Conservation (phyloP, 2,797 vertebrate species). For the Apogon talboti region DNA sequence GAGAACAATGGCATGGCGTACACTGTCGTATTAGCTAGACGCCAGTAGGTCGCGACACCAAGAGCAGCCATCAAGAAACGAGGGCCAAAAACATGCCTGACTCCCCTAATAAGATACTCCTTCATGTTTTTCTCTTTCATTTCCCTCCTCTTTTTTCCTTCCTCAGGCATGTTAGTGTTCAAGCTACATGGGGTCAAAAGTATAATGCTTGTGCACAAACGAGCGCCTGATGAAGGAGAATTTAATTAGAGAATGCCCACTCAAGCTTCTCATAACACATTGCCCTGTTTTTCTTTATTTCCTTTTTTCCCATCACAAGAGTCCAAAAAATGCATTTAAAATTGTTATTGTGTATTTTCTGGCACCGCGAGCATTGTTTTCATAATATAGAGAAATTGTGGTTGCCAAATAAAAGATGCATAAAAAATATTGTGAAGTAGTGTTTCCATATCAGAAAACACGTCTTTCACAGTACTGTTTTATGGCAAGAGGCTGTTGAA, state of each 20-base stretch:
- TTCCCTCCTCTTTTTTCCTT: conserved; percentile 75
- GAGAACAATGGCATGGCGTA: conserved; percentile 88
- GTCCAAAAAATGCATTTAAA: conserved; percentile 12
- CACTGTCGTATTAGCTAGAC: conserved; percentile 91
- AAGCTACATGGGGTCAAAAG: conserved; percentile 81
- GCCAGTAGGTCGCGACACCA: conserved; percentile 89
- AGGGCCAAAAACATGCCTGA: conserved; percentile 86
- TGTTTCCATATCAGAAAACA: conserved; percentile 37
- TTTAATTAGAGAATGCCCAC: conserved; percentile 82
- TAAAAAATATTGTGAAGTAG: conserved; percentile 32
- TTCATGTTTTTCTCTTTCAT: conserved; percentile 83
- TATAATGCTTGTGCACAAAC: conserved; percentile 84
- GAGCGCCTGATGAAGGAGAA: conserved; percentile 81
- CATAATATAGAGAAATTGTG: conserved; percentile 21
- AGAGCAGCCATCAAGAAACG: conserved; percentile 89
- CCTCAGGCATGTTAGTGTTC: conserved; percentile 78
- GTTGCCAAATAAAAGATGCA: conserved; percentile 32
- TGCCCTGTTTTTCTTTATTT: conserved; percentile 46
- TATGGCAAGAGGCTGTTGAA: conserved; percentile 15
- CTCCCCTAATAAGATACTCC: conserved; percentile 86
- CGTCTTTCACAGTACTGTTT: conserved; percentile 37
- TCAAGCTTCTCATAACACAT: conserved; percentile 63
- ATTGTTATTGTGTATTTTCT: conserved; percentile 30
- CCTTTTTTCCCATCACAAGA: conserved; percentile 25
- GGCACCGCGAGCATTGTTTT: conserved; percentile 35